A percentile compares a stretch with the other conserved stretches of the same genome.
Evolutionary conservation across 35 echinoderm and acorn worm genomes (phyloP).

Genomic region (Amphiura filiformis): DNA sequence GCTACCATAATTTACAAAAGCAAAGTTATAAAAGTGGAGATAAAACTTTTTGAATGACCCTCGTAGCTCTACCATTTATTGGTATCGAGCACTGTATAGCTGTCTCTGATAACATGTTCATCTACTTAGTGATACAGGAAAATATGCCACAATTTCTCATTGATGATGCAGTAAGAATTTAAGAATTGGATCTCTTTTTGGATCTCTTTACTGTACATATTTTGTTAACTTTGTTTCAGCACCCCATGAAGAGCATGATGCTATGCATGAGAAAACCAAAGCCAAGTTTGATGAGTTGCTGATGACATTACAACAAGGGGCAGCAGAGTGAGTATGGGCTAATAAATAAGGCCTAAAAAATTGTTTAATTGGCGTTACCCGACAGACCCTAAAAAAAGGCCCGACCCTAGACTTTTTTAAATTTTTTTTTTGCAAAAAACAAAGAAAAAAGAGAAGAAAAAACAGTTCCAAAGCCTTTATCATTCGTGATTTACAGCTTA

Average conservation of each 20-base stretch:
- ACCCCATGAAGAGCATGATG: constrained; percentile 36
- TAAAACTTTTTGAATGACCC: no score
- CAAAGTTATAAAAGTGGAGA: neutral
- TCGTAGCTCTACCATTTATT: no score
- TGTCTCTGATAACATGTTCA: neutral
- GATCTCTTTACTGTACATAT: neutral
- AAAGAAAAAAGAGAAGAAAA: no score
- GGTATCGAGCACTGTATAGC: no score
- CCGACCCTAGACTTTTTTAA: no score
- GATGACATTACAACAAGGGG: constrained; percentile 26
- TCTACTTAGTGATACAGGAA: neutral
- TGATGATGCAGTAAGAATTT: neutral
- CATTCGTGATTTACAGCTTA: no score
- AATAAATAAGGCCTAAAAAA: no score
- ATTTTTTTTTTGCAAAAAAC: no score
- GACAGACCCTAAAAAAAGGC: no score
- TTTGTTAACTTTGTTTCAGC: constrained; percentile 16
- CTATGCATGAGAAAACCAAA: constrained; percentile 29
- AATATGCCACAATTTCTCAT: neutral
- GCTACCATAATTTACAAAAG: neutral
- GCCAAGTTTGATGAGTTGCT: constrained; percentile 57
- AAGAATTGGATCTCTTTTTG: neutral
- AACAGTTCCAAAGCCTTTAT: no score
- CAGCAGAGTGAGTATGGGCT: constrained; percentile 22
- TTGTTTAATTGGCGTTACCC: no score